phyloP scores from a whole-genome alignment of 2,113 vertebrate genomes.

The Ctenodactylus gundi region DNA sequence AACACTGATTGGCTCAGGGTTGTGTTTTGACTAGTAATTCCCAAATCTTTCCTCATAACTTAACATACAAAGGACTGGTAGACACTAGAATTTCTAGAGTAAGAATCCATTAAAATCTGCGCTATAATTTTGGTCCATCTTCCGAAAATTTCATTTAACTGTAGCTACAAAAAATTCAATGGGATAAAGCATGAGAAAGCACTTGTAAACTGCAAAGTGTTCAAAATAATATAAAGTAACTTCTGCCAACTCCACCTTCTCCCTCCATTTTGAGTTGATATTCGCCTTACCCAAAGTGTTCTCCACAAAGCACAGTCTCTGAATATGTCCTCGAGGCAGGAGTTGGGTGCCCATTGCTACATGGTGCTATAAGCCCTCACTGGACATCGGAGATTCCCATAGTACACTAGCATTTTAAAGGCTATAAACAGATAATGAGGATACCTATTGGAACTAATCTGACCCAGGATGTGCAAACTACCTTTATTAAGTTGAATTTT shows the following conservation, averaged over 20 bases:
- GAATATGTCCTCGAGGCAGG: not conserved
- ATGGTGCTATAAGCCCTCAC: not conserved
- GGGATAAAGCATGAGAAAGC: not conserved
- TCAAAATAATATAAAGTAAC: constrained; percentile 3
- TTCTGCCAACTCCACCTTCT: not conserved
- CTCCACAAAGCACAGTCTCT: not conserved
- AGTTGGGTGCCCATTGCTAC: not conserved
- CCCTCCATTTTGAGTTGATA: not conserved
- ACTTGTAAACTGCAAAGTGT: constrained; percentile 39
- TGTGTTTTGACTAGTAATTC: not conserved
- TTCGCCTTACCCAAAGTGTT: not conserved
- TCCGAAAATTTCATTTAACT: constrained; percentile 21
- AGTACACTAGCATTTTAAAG: not conserved
- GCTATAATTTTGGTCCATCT: not conserved
- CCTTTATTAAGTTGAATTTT: not conserved
- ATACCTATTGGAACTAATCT: not conserved
- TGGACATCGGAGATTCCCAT: not conserved
- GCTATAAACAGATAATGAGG: not conserved
- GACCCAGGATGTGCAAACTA: not conserved
- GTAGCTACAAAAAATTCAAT: constrained; percentile 1
- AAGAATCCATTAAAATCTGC: not conserved
- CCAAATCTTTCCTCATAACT: not conserved
- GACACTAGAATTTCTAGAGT: not conserved
- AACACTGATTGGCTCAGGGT: not conserved
- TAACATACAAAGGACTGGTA: not conserved